These are phyloP conservation scores for Drosophila bipectinata DNA, from an alignment of 1,140 invertebrate species.

Conservation along the genomic window DNA sequence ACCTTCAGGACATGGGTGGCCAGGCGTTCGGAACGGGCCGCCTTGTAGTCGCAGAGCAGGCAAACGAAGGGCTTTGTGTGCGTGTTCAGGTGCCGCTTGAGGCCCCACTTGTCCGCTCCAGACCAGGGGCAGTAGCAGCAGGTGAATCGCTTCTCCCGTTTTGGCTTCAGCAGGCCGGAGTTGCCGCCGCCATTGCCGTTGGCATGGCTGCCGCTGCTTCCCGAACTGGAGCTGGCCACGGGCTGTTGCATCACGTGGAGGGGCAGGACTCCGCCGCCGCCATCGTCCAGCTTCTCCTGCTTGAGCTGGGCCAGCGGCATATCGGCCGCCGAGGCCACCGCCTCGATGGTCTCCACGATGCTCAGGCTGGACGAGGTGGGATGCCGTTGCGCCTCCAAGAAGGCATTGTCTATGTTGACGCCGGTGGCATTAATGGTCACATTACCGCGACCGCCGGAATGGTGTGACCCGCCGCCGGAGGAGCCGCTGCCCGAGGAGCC, in stretches of 20 bases:
- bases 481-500: slow-evolving; percentile 36
- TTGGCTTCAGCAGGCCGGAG: slow-evolving; percentile 80
- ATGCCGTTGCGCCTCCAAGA: slow-evolving; percentile 78
- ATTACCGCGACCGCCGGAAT: slow-evolving; percentile 76
- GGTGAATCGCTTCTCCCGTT: slow-evolving; percentile 88
- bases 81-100: slow-evolving; percentile 95
- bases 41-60: slow-evolving; percentile 95
- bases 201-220: slow-evolving; percentile 49
- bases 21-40: slow-evolving; percentile 92
- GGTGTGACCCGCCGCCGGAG: slow-evolving; percentile 43
- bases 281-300: slow-evolving; percentile 82
- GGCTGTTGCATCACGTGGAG: slow-evolving; percentile 66
- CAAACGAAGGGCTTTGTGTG: slow-evolving; percentile 96
- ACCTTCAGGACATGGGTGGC: slow-evolving; percentile 95
- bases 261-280: slow-evolving; percentile 53
- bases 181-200: slow-evolving; percentile 42
- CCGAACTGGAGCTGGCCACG: slow-evolving; percentile 70
- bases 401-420: slow-evolving; percentile 79
- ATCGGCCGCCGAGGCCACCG: slow-evolving; percentile 77
- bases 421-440: slow-evolving; percentile 75
- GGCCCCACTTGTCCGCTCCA: slow-evolving; percentile 96
- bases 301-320: slow-evolving; percentile 77
- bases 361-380: slow-evolving; percentile 81
- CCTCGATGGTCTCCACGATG: slow-evolving; percentile 82
- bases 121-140: slow-evolving; percentile 96